A percentile compares a stretch with the other conserved stretches of the same genome.
Conservation (phyloP, 2,113 vertebrate genomes). For the Aleadryas rufinucha region DNA sequence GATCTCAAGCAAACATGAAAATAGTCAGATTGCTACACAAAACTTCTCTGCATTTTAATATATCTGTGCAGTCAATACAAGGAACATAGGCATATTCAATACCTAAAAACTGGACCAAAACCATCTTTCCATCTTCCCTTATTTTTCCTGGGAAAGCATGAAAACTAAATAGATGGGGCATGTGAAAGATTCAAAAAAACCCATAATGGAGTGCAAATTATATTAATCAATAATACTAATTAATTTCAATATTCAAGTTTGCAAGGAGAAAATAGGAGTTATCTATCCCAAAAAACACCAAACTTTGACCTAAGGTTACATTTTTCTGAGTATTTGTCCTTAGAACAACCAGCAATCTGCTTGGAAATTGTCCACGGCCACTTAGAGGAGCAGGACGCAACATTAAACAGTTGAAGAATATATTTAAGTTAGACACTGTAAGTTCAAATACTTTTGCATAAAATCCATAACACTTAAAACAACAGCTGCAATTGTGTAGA, state of each 20-base stretch:
- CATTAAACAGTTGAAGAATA: not conserved
- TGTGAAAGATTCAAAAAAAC: not conserved
- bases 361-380: not conserved
- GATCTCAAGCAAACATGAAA: not conserved
- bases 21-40: not conserved
- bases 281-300: not conserved
- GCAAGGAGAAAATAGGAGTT: not conserved
- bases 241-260: not conserved
- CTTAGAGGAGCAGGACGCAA: not conserved
- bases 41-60: not conserved
- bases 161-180: not conserved
- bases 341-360: not conserved
- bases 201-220: not conserved
- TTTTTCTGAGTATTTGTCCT: not conserved
- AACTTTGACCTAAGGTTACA: not conserved
- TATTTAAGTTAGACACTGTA: not conserved
- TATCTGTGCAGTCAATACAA: not conserved
- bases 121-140: not conserved
- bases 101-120: not conserved
- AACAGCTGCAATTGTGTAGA: not conserved
- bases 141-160: not conserved
- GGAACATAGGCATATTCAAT: fast-evolving
- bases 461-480: not conserved
- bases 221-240: not conserved
- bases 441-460: not conserved